Percentiles rank a stretch among this genome's conserved stretches.
These are phyloP conservation scores for Sprattus sprattus DNA, from an alignment of 2,113 vertebrate genomes.

Conservation along the genomic window DNA sequence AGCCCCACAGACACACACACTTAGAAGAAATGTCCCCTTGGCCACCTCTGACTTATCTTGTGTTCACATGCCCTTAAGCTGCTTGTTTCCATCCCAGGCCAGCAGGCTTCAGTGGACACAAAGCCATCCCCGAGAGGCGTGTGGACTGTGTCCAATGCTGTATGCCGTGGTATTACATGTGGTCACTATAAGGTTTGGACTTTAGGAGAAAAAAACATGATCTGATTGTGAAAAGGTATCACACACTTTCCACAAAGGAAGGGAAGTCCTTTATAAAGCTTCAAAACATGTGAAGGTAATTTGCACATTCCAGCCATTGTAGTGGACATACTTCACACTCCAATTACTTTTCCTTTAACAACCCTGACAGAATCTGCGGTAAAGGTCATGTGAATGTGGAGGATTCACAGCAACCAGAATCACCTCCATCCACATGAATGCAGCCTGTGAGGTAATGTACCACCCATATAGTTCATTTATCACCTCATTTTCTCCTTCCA, in stretches of 20 bases:
- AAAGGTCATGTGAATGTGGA: not conserved
- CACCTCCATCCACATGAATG: not conserved
- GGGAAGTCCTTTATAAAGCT: not conserved
- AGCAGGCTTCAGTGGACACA: not conserved
- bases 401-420: not conserved
- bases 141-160: not conserved
- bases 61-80: constrained; percentile 10
- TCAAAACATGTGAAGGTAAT: not conserved
- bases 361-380: not conserved
- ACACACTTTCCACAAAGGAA: not conserved
- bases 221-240: not conserved
- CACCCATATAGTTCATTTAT: not conserved
- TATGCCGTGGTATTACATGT: not conserved
- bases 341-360: not conserved
- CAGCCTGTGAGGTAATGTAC: not conserved
- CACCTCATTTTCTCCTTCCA: not conserved
- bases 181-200: not conserved
- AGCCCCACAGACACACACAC: not conserved
- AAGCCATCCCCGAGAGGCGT: not conserved
- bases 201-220: not conserved
- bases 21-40: not conserved
- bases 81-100: not conserved
- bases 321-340: not conserved
- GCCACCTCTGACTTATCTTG: constrained; percentile 5
- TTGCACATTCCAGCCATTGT: not conserved